A percentile compares a stretch with the other conserved stretches of the same genome.
Evolutionary conservation across 1,140 invertebrate species (phyloP).

Genomic region (Metopolophium dirhodum): DNA sequence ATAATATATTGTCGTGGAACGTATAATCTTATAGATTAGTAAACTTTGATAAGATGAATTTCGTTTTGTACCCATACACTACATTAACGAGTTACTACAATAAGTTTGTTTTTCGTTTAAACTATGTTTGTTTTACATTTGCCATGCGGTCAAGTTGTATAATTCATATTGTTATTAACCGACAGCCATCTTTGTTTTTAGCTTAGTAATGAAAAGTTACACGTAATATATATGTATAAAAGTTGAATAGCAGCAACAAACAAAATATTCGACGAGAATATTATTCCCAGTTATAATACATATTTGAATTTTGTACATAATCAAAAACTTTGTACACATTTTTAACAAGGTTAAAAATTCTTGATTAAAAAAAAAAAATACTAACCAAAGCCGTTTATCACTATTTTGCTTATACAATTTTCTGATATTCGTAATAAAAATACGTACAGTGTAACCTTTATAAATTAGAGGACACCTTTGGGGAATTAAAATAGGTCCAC

Average conservation of each 20-base stretch:
- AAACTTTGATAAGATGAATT: background rate
- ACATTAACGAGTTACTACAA: background rate
- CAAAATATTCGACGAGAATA: background rate
- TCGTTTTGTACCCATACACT: background rate
- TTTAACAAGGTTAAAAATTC: background rate
- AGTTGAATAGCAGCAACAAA: background rate
- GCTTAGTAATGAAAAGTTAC: background rate
- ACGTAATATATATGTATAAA: background rate
- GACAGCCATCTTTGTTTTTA: background rate
- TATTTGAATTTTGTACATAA: background rate
- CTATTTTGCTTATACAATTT: background rate
- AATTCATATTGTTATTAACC: background rate
- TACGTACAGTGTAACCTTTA: background rate
- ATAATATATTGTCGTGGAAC: background rate
- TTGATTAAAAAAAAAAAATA: constrained; percentile 1
- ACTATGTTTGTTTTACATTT: background rate
- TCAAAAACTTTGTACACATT: background rate
- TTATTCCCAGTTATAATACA: background rate
- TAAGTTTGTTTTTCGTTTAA: background rate
- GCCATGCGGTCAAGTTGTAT: background rate
- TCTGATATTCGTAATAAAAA: background rate
- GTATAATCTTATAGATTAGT: background rate
- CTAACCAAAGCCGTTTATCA: background rate
- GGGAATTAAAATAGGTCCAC: background rate
- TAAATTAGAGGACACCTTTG: background rate